phyloP scores from a whole-genome alignment of 2,797 vertebrate genomes.

The Acipenser oxyrinchus region DNA sequence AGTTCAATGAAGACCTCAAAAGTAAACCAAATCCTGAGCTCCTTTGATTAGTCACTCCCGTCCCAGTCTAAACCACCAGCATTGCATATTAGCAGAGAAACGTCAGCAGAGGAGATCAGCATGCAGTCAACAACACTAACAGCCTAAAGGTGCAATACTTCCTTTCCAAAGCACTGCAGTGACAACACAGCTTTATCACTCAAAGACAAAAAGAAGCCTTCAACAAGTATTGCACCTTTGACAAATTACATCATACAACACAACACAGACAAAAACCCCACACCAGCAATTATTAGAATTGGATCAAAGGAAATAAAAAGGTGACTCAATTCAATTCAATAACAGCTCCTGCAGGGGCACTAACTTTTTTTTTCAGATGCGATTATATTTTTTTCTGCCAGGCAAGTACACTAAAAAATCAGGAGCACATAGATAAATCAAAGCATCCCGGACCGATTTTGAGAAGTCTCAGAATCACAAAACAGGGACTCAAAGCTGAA shows the following conservation, averaged over 20 bases:
- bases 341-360: slow-evolving; percentile 42
- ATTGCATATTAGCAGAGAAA: slow-evolving; percentile 17
- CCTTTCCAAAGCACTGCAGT: slow-evolving; percentile 7
- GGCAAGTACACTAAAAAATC: too few species aligned
- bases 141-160: slow-evolving; percentile 5
- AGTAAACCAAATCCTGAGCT: slow-evolving; percentile 16
- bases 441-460: too few species aligned
- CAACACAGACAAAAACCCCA: slow-evolving; percentile 10
- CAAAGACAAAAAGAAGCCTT: neutral
- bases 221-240: neutral
- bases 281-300: slow-evolving; percentile 16
- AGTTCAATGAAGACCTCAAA: neutral
- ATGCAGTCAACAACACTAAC: slow-evolving; percentile 33
- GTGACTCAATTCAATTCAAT: slow-evolving; percentile 3
- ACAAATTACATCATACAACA: slow-evolving; percentile 15
- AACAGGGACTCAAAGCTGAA: too few species aligned
- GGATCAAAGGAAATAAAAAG: slow-evolving; percentile 11
- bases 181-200: neutral
- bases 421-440: too few species aligned
- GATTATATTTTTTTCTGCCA: too few species aligned
- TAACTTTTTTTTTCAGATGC: neutral
- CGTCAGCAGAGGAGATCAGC: slow-evolving; percentile 13
- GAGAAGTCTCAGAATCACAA: too few species aligned
- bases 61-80: slow-evolving; percentile 26
- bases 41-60: slow-evolving; percentile 18